phyloP scores from a whole-genome alignment of 2,113 vertebrate genomes.

The Cariama cristata region DNA sequence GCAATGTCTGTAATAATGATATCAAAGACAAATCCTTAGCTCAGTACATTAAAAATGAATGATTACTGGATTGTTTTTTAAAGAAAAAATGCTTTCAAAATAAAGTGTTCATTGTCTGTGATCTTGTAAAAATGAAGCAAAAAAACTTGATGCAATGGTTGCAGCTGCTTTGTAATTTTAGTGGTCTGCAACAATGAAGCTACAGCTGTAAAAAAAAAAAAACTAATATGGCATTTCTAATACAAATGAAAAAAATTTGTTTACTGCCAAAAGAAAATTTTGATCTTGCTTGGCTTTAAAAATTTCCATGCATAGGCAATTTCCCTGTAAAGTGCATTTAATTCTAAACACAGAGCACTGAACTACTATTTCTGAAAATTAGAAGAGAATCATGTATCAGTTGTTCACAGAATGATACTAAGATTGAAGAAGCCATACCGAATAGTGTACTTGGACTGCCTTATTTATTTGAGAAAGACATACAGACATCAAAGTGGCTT shows the following conservation, averaged over 20 bases:
- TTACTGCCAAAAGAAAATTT: background rate
- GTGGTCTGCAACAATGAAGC: background rate
- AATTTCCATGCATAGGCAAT: background rate
- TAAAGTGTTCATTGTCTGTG: slow-evolving; percentile 40
- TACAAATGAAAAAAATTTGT: background rate
- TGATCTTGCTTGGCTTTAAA: background rate
- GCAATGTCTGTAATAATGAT: slow-evolving; percentile 10
- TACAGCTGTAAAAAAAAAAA: background rate
- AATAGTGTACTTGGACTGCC: background rate
- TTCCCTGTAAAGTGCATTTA: background rate
- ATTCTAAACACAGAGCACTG: background rate
- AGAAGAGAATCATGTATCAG: background rate
- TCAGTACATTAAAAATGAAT: slow-evolving; percentile 45
- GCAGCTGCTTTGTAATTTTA: background rate
- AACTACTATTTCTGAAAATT: background rate
- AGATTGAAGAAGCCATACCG: background rate
- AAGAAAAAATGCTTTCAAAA: slow-evolving; percentile 32
- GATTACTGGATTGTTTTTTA: background rate
- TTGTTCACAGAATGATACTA: background rate
- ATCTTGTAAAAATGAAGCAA: slow-evolving; percentile 44
- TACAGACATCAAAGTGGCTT: background rate
- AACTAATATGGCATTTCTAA: background rate
- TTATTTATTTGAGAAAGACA: background rate
- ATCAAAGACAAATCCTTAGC: slow-evolving; percentile 53
- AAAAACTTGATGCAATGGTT: background rate